These are phyloP conservation scores for Calameuta filiformis DNA, from an alignment of 2,888 invertebrate species.

Conservation along the genomic window DNA sequence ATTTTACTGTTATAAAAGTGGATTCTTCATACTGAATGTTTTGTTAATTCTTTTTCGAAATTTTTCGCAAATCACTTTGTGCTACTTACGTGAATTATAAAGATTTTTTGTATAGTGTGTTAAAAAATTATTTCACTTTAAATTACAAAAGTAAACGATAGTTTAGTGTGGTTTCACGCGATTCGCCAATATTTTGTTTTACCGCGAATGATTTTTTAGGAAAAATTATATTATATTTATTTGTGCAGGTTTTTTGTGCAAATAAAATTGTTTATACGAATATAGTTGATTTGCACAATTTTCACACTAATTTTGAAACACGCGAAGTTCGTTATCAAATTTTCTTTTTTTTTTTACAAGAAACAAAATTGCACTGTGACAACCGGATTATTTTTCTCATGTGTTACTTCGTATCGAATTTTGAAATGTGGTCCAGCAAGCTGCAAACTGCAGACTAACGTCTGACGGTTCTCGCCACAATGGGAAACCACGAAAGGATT, in stretches of 20 bases:
- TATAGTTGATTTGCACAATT: not conserved
- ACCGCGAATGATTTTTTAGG: not conserved
- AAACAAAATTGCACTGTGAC: not conserved
- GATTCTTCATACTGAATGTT: not conserved
- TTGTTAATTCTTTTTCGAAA: not conserved
- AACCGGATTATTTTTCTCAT: not conserved
- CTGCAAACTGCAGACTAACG: not conserved
- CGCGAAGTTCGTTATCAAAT: not conserved
- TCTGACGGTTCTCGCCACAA: not conserved
- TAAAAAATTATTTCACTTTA: not conserved
- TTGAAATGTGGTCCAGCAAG: not conserved
- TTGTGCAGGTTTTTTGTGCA: not conserved
- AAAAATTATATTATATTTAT: not conserved
- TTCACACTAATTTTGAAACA: not conserved
- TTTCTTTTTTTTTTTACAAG: not conserved
- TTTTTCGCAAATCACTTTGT: not conserved
- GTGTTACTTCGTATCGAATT: not conserved
- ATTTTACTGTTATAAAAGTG: not conserved
- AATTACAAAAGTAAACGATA: not conserved
- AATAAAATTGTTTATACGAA: not conserved
- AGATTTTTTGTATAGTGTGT: not conserved
- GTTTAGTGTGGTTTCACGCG: not conserved
- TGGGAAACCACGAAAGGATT: conserved; percentile 3
- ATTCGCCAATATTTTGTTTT: not conserved
- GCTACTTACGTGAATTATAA: not conserved